phyloP scores from a whole-genome alignment of 2,113 vertebrate genomes.

The Chitala chitala region DNA sequence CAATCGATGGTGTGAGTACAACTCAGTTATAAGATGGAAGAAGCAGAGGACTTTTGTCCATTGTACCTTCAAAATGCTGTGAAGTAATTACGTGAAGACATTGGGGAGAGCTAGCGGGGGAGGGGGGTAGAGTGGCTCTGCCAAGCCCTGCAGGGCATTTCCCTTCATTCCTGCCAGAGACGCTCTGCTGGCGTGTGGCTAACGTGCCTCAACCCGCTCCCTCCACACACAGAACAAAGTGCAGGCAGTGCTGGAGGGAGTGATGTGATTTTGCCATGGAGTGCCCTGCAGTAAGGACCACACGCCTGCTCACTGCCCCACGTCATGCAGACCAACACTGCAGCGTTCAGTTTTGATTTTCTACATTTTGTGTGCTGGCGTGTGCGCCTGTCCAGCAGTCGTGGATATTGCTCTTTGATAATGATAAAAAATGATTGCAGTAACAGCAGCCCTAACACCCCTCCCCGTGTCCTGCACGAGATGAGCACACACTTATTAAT shows the following conservation, averaged over 20 bases:
- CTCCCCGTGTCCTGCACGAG: not conserved
- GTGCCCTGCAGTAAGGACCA: not conserved
- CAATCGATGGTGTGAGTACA: slow-evolving; percentile 49
- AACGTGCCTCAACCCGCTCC: not conserved
- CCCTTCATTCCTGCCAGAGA: not conserved
- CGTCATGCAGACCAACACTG: too few relatives aligned
- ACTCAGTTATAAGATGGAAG: slow-evolving; percentile 43
- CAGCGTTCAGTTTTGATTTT: too few relatives aligned
- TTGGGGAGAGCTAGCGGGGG: not conserved
- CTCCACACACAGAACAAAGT: not conserved
- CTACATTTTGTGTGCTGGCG: too few relatives aligned
- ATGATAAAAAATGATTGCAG: not conserved
- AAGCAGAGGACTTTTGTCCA: slow-evolving; percentile 18
- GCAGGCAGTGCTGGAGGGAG: not conserved
- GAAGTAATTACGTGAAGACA: slow-evolving; percentile 1
- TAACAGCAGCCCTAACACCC: not conserved
- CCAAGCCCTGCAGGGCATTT: not conserved
- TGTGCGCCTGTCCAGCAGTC: too few relatives aligned
- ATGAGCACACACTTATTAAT: too few relatives aligned
- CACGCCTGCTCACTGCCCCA: too few relatives aligned
- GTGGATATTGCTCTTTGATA: too few relatives aligned
- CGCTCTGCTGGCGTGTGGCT: not conserved
- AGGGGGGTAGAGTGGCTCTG: too few relatives aligned
- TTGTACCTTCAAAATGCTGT: slow-evolving; percentile 24
- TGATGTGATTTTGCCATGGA: not conserved